Conservation (phyloP, 2,113 vertebrate genomes). For the Enhydra lutris region DNA sequence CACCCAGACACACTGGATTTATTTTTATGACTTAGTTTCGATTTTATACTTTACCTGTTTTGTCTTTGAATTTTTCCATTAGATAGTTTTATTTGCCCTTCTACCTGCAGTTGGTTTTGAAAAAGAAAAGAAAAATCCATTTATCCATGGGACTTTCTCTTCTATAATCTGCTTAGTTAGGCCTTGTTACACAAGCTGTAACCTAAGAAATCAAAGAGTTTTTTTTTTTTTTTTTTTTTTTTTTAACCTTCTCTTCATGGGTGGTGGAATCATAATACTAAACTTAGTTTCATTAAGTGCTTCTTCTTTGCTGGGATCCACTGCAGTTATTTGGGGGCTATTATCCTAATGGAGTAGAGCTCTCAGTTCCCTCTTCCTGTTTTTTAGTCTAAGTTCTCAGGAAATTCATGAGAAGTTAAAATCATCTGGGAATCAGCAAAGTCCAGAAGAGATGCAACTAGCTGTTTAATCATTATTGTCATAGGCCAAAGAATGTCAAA, state of each 20-base stretch:
- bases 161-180: not conserved
- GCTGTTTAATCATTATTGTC: not conserved
- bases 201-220: not conserved
- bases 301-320: not conserved
- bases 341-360: not conserved
- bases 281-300: not conserved
- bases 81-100: not conserved
- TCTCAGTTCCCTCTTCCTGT: not conserved
- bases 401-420: not conserved
- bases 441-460: not conserved
- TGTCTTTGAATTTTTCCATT: not conserved
- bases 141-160: not conserved
- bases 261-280: not conserved
- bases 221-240: accelerated
- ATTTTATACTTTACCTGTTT: not conserved
- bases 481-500: not conserved
- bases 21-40: not conserved
- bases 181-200: not conserved
- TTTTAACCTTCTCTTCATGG: accelerated
- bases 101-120: not conserved
- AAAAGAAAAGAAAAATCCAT: not conserved
- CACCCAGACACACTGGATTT: not conserved
- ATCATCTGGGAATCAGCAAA: not conserved
- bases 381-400: not conserved
- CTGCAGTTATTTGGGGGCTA: not conserved